Base-by-base conservation (phyloP, 1,140 invertebrate genomes). In the Bicyclus anynana region DNA sequence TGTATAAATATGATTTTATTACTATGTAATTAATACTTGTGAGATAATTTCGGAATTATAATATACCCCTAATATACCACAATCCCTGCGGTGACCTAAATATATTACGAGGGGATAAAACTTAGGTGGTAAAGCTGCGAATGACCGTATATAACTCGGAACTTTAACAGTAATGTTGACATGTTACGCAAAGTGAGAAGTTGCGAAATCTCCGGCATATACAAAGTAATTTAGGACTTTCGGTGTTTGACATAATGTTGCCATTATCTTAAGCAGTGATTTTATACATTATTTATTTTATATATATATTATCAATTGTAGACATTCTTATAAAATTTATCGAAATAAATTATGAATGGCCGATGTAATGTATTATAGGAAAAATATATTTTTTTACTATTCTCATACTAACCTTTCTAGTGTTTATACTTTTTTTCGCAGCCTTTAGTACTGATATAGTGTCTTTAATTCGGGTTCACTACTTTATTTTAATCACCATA, bases 31-130 rank as follows among this genome's bases (percentile, higher is more conserved):
- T n/a, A 18, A 7, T 44, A 44, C 5, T 33, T 33, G 4, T 33
- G 17, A 42, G 40, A 20, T 44, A 12, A 44, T 44, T 44, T 20
- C 18, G 40, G 20, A 33, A 33, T 10, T 33, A 33, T 4, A 10
- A 33, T 33, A 33, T 33, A 33, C 29, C 29, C 29, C n/a, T 33
- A 10, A 21, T 20, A 20, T 20, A 20, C 17, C 20, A 37, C 20
- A 56, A 29, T 58, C 53, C 56, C 58, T 53, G 44, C 44, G 56
- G 56, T 50, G 60, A 58, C 53, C 56, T 53, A 53, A 65, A 65
- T 65, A 57, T 57, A 67, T 65, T 65, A 62, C 57, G 66, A 69
- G 54, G 58, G 51, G 50, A 62, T 54, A 65, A 54, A 67, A 70
- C 62, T 71, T 70, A 62, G 56, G 47, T 54, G 53, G 56, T 59